Conservation (phyloP, 1,140 invertebrate genomes). For the Paracyclopina nana region DNA sequence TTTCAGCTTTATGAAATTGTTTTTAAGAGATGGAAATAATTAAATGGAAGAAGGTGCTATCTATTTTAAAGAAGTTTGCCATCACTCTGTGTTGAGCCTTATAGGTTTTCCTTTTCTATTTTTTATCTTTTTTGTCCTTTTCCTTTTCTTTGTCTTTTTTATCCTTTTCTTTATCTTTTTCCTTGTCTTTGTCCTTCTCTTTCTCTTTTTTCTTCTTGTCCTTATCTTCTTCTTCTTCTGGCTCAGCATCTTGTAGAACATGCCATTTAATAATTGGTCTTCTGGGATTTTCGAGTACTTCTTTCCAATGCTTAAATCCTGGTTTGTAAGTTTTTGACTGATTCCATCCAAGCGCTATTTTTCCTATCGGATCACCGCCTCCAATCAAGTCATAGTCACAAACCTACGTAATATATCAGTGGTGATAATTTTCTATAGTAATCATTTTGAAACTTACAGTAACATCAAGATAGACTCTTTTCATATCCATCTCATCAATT, state of each 20-base stretch:
- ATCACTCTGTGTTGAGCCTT: no score
- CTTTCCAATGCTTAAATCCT: conserved; percentile 66
- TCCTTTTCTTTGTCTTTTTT: conserved; percentile 8
- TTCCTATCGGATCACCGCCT: conserved; percentile 16
- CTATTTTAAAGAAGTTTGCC: no score
- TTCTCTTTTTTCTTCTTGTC: conserved; percentile 11
- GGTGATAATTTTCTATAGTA: neutral
- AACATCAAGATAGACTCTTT: conserved; percentile 15
- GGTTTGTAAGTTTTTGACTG: conserved; percentile 34
- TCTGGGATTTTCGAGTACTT: conserved; percentile 66
- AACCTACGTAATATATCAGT: neutral
- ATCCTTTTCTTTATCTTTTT: conserved; percentile 1
- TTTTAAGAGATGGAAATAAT: no score
- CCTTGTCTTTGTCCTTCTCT: conserved; percentile 1
- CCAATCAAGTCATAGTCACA: conserved; percentile 17
- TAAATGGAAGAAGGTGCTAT: no score
- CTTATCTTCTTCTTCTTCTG: conserved; percentile 12
- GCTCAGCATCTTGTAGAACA: conserved; percentile 28
- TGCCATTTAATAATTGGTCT: conserved; percentile 72
- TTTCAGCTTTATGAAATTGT: no score
- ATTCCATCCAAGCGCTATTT: conserved; percentile 15
- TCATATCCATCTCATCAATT: conserved; percentile 17
- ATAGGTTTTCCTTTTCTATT: conserved; percentile 1
- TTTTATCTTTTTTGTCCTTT: conserved; percentile 3
- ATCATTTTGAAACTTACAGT: conserved; percentile 1